These are phyloP conservation scores for Allolobophora icterica DNA, from an alignment of 2,888 invertebrate species.

Conservation along the genomic window DNA sequence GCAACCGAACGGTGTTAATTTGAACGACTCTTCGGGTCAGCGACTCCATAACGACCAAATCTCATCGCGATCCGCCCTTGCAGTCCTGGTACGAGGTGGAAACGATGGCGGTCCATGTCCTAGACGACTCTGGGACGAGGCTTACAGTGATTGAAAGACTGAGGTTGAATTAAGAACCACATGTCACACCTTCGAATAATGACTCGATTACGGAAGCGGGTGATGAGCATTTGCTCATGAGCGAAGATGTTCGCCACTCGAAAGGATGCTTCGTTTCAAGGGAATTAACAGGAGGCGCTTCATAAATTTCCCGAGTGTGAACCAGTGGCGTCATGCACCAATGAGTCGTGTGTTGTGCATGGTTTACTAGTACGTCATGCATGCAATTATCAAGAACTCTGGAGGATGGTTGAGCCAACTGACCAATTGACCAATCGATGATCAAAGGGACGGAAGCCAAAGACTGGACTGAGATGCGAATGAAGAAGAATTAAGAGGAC, in stretches of 20 bases:
- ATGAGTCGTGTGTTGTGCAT: neutral
- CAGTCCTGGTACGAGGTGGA: neutral
- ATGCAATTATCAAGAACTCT: neutral
- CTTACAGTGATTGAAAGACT: neutral
- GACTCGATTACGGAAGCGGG: neutral
- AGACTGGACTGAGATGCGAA: neutral
- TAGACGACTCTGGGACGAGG: neutral
- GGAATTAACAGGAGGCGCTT: neutral
- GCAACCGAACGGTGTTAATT: neutral
- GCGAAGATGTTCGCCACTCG: neutral
- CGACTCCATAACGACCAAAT: neutral
- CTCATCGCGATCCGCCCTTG: neutral
- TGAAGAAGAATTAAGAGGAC: neutral
- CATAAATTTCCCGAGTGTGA: neutral
- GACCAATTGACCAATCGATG: neutral
- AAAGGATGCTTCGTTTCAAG: neutral
- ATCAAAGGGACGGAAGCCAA: neutral
- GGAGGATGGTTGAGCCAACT: neutral
- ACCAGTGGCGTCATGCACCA: neutral
- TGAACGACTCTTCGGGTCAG: neutral
- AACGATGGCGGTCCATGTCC: neutral
- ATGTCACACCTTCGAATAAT: neutral
- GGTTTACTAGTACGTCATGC: neutral
- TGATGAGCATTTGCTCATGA: neutral
- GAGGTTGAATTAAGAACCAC: slow-evolving; percentile 7